Evolutionary conservation across 1,140 invertebrate species (phyloP).

Genomic region (Drosophila triauraria): DNA sequence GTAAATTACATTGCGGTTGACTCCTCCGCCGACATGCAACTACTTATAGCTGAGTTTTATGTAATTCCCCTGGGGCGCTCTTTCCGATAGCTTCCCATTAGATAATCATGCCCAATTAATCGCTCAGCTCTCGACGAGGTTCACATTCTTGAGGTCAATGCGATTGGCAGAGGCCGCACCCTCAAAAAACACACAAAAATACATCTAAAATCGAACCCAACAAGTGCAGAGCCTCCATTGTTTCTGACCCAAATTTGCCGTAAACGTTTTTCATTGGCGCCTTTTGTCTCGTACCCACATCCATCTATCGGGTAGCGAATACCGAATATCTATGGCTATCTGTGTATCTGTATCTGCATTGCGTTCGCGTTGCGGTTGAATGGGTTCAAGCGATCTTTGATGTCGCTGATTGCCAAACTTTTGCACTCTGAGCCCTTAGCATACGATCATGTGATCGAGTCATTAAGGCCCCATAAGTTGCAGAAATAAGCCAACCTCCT

Average conservation of each 20-base stretch:
- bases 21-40: constrained; percentile 33
- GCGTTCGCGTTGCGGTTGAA: constrained; percentile 79
- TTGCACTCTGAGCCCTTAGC: constrained; percentile 72
- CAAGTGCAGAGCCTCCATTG: constrained; percentile 69
- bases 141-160: constrained; percentile 61
- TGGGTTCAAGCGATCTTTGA: constrained; percentile 73
- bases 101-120: constrained; percentile 52
- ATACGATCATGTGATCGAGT: constrained; percentile 64
- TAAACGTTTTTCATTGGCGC: constrained; percentile 55
- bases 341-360: constrained; percentile 44
- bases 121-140: constrained; percentile 25
- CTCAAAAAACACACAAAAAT: constrained; percentile 14
- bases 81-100: constrained; percentile 34
- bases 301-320: constrained; percentile 23
- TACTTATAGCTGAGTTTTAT: constrained; percentile 12
- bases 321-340: constrained; percentile 17
- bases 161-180: constrained; percentile 43
- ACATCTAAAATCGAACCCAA: constrained; percentile 35
- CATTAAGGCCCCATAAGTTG: constrained; percentile 59
- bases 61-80: constrained; percentile 27
- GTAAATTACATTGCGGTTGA: constrained; percentile 44
- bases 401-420: constrained; percentile 76
- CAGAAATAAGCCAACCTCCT: not conserved
- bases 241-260: constrained; percentile 69
- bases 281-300: constrained; percentile 37